phyloP scores from a whole-genome alignment of 2,888 invertebrate species.

The Stomorhina lunata region DNA sequence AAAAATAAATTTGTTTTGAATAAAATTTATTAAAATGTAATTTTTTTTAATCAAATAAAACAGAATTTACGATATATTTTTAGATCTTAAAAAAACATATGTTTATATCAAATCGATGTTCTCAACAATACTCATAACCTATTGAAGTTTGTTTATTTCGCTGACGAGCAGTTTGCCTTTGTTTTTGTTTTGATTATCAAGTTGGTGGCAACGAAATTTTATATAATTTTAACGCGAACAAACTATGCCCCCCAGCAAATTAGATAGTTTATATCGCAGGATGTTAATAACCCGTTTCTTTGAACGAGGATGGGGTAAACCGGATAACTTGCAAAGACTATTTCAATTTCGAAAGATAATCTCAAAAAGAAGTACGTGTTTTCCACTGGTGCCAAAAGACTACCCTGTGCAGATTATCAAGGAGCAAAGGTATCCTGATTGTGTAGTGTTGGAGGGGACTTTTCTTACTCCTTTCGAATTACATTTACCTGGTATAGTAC shows the following conservation, averaged over 20 bases:
- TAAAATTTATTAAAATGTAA: no score
- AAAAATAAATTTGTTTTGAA: no score
- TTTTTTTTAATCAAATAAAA: no score
- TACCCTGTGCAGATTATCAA: slow-evolving; percentile 93
- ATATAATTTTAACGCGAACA: no score
- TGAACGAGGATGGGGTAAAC: slow-evolving; percentile 97
- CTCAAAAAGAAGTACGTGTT: slow-evolving; percentile 90
- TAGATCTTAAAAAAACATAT: no score
- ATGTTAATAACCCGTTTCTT: slow-evolving; percentile 94
- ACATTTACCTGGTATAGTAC: slow-evolving; percentile 92
- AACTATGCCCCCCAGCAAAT: slow-evolving; percentile 81
- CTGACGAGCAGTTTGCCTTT: no score
- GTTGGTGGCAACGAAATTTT: no score
- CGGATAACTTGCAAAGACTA: slow-evolving; percentile 92
- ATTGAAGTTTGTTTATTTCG: no score
- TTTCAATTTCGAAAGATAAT: slow-evolving; percentile 94
- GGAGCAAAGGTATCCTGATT: slow-evolving; percentile 88
- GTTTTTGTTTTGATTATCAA: no score
- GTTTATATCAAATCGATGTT: no score
- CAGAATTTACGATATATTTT: no score
- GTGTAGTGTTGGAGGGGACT: slow-evolving; percentile 90
- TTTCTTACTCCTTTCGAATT: slow-evolving; percentile 92
- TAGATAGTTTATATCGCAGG: slow-evolving; percentile 91
- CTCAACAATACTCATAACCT: no score
- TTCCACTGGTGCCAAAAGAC: slow-evolving; percentile 88